Base-by-base conservation (phyloP, 2,113 vertebrate genomes). In the Esox niger region DNA sequence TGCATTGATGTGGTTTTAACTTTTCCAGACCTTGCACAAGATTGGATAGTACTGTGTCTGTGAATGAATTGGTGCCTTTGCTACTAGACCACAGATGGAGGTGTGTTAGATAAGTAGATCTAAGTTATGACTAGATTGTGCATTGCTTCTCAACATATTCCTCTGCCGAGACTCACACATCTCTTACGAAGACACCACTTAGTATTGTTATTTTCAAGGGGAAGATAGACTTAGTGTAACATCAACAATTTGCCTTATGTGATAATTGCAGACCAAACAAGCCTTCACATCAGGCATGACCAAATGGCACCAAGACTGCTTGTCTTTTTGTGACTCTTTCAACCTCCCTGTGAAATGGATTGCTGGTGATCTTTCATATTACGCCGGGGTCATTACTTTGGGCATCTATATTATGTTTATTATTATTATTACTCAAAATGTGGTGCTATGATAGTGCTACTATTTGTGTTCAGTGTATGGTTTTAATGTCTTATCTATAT, bases 121-220 rank as follows among this genome's bases (percentile, higher is more conserved):
- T 54, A 58, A 75, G 10, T 38, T 68, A 35, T 75, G 66, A 69
- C 71, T n/a, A 31, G 20, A 61, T 21, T 26, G 23, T 59, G 26
- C 21, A 38, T 64, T 70, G 77, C 58, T 73, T 70, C 59, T 68
- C 64, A 62, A 60, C 9, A 30, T 70, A 6, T n/a, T 6, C n/a
- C 7, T 52, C 47, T 52, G 47, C 21, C n/a, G 15, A n/a, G 47
- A 52, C 17, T n/a, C 8, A n/a, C 47, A 52, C 47, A 52, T 21
- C 47, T 9, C 47, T 52, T 8, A 52, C 47, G 2, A 52, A 32
- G 59, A 35, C 25, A 32, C 69, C 71, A n/a, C 15, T 75, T 66
- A 31, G 23, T 54, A 61, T 63, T 55, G 26, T 71, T 64, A 46
- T 31, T 54, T 52, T 71, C 43, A 63, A 58, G 55, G 46, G 55